Conservation (phyloP, 92 coral and sea anemone species). For the Parazoanthus darwini region DNA sequence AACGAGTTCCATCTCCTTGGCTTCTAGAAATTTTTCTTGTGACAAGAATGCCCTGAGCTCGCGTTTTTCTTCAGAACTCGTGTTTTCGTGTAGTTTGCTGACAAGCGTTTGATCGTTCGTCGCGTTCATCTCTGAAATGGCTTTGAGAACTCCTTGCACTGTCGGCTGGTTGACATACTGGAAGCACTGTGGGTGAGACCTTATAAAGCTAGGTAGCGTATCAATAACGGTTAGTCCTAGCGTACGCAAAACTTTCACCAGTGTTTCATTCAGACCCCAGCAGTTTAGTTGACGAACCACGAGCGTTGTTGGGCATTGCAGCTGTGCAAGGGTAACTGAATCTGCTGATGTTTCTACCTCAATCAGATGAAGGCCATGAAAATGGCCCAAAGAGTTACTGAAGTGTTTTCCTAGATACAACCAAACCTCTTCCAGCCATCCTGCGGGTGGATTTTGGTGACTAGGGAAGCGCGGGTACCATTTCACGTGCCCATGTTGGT, state of each 20-base stretch:
- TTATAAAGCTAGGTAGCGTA: constrained; percentile 45
- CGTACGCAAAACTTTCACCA: constrained; percentile 27
- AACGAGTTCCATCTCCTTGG: constrained; percentile 35
- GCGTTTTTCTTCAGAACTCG: constrained; percentile 41
- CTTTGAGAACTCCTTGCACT: constrained; percentile 51
- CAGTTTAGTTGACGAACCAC: constrained; percentile 46
- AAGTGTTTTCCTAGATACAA: constrained; percentile 63
- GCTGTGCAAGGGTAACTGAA: constrained; percentile 50
- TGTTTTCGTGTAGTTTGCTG: constrained; percentile 6
- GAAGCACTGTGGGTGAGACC: constrained; percentile 50
- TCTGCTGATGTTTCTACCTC: constrained; percentile 44
- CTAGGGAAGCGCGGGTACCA: constrained; percentile 61
- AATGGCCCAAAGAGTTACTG: constrained; percentile 35
- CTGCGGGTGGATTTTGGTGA: constrained; percentile 60
- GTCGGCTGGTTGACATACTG: constrained; percentile 67
- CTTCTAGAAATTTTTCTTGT: not conserved
- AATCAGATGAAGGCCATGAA: constrained; percentile 69
- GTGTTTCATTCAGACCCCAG: constrained; percentile 22
- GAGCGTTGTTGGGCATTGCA: constrained; percentile 47
- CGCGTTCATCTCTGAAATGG: constrained; percentile 28
- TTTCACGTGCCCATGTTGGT: constrained; percentile 33
- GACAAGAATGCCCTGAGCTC: constrained; percentile 56
- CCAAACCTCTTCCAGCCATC: constrained; percentile 83
- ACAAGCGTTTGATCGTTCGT: not conserved
- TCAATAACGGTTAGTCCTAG: constrained; percentile 61